Evolutionary conservation across 2,797 vertebrate genomes (phyloP).

Genomic region (Syngnathus rostellatus): DNA sequence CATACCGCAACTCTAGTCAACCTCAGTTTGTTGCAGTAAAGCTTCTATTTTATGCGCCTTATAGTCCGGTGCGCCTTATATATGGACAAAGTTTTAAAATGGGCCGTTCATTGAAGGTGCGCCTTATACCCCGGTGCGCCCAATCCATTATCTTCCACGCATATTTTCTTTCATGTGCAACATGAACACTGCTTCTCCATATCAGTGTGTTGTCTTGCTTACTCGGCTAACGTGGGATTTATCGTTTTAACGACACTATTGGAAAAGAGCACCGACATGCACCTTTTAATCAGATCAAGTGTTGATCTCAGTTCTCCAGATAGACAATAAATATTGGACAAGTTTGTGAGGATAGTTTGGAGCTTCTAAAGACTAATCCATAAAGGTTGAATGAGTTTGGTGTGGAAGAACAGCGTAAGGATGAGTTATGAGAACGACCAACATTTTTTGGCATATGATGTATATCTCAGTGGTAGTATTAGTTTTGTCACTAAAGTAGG

Average conservation of each 20-base stretch:
- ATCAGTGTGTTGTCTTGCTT: conserved; percentile 10
- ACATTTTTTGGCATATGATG: conserved; percentile 55
- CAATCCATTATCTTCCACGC: conserved; percentile 22
- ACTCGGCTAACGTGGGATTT: background rate
- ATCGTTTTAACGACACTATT: background rate
- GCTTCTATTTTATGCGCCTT: too few species aligned
- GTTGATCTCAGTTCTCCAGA: background rate
- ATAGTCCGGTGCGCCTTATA: too few species aligned
- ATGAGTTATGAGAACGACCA: background rate
- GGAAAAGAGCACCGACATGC: background rate
- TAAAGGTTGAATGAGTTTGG: background rate
- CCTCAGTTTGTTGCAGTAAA: too few species aligned
- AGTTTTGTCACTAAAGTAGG: conserved; percentile 66
- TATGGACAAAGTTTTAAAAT: too few species aligned
- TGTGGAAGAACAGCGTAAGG: background rate
- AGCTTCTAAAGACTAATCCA: background rate
- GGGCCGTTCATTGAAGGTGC: too few species aligned
- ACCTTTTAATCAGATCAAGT: background rate
- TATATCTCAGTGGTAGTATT: conserved; percentile 69
- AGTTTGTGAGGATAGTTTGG: background rate
- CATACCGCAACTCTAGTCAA: too few species aligned
- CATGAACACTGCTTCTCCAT: conserved; percentile 7
- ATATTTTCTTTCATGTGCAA: conserved; percentile 3
- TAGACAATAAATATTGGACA: background rate
- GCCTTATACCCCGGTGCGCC: too few species aligned